Evolutionary conservation across 2,888 invertebrate genomes (phyloP), one percentile per base, ranked within the genome.

Genomic region (Drosophila pegasa): DNA sequence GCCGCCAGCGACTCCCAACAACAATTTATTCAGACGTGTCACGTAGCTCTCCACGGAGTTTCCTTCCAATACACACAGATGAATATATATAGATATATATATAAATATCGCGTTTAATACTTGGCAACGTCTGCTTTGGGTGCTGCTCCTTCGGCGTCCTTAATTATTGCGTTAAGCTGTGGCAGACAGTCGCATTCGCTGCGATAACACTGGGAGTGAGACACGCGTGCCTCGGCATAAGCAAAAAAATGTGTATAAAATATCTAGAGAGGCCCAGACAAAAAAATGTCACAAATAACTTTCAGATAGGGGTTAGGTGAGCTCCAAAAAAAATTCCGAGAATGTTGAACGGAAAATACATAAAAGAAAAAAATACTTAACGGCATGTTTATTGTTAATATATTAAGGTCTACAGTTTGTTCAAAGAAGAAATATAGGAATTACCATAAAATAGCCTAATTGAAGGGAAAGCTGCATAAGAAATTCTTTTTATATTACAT

Each of bases 21-120:
- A 61, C 64, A 71, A 80, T 80, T 80, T 75, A 85, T 82, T 70
- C 52, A 59, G 66, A 82, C 68, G 57, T 82, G 80, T 78, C 82
- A 83, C 82, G 86, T 85, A 80, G 69, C 64, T 63, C 48, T 50
- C 38, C 52, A 3, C 10, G 16, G 41, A 55, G 48, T 50, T 74
- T 12, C 47, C 40, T 45, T 52, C 43, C 57, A 50, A 69, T 74
- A 40, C 29, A 47, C 25, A 10, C 25, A 43, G 25, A 43, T 43
- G 25, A 43, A 43, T 43, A 43, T 43, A 25, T 25, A 40, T 31
- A 63, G 38, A 61, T 56, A 63, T 57, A 60, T 35, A 22, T 45
- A 72, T 37, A 59, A 54, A 64, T 64, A 68, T 57, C 16, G 27
- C 37, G 35, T 55, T 55, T 45, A 60, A 60, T 48, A 55, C 43